Percentiles rank a stretch among this genome's conserved stretches.
phyloP scores from a whole-genome alignment of 2,113 vertebrate genomes.

The Machaerirhynchus nigripectus region DNA sequence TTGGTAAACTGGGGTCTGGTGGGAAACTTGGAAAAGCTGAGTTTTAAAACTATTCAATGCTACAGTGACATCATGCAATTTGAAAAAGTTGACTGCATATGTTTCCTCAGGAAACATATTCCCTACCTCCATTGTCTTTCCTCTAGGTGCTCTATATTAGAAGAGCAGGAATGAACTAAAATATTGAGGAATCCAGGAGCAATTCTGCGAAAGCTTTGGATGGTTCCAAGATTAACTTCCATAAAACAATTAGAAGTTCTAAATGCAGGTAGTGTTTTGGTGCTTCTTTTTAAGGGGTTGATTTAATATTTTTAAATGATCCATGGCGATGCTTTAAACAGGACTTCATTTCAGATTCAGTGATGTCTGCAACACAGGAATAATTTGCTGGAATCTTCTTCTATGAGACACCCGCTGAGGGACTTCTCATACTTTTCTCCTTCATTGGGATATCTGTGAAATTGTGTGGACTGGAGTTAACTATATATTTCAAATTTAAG shows the following conservation, averaged over 20 bases:
- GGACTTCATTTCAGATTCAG: background rate
- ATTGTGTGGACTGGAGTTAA: background rate
- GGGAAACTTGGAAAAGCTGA: background rate
- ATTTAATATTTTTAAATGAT: background rate
- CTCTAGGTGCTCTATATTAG: background rate
- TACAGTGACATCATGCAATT: background rate
- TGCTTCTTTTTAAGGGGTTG: background rate
- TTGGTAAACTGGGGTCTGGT: background rate
- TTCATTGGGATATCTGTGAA: background rate
- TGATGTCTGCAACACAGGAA: background rate
- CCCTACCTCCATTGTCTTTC: background rate
- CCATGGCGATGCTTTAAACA: background rate
- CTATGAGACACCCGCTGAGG: background rate
- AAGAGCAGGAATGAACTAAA: background rate
- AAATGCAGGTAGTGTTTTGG: background rate
- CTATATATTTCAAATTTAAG: slow-evolving; percentile 19
- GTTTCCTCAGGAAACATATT: background rate
- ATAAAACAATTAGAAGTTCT: background rate
- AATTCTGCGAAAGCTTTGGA: background rate
- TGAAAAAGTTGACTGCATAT: background rate
- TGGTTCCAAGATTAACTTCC: background rate
- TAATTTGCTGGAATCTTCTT: slow-evolving; percentile 23
- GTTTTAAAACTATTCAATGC: background rate
- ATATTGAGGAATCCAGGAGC: background rate
- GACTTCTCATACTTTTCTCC: background rate